phyloP scores from a whole-genome alignment of 2,888 invertebrate genomes.

The Spilarctia lutea region DNA sequence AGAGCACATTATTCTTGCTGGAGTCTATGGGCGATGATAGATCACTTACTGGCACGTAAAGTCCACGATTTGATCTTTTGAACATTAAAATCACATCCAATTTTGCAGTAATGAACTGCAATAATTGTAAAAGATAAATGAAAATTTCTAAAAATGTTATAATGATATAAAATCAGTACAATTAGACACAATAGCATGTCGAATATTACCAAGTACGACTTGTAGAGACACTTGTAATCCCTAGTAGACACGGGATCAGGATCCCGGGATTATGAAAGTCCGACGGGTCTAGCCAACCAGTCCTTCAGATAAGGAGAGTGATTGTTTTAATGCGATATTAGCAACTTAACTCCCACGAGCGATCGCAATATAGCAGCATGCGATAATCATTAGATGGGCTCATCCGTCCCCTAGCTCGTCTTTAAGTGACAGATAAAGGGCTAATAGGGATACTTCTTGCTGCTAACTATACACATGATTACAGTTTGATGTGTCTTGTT shows the following conservation, averaged over 20 bases:
- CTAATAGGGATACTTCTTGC: constrained; percentile 45
- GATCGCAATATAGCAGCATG: constrained; percentile 44
- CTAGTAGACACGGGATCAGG: constrained; percentile 64
- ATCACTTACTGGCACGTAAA: background rate
- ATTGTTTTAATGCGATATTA: constrained; percentile 73
- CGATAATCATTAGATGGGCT: constrained; percentile 56
- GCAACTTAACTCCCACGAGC: constrained; percentile 61
- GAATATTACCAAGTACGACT: constrained; percentile 57
- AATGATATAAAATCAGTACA: background rate
- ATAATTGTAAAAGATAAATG: background rate
- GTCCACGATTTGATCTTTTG: background rate
- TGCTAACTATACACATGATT: constrained; percentile 40
- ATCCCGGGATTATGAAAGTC: constrained; percentile 66
- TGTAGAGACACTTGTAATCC: constrained; percentile 70
- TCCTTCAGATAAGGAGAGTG: constrained; percentile 65
- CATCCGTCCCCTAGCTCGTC: constrained; percentile 44
- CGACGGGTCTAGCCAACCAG: constrained; percentile 53
- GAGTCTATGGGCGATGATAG: background rate
- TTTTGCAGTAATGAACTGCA: no score
- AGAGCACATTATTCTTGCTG: background rate
- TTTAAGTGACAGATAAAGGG: constrained; percentile 54
- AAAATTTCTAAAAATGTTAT: background rate
- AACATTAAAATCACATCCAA: background rate
- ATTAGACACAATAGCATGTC: constrained; percentile 25
- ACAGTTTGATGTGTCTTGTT: constrained; percentile 43